Base-by-base conservation (phyloP, 2,888 invertebrate species). In the Endotricha flammealis region DNA sequence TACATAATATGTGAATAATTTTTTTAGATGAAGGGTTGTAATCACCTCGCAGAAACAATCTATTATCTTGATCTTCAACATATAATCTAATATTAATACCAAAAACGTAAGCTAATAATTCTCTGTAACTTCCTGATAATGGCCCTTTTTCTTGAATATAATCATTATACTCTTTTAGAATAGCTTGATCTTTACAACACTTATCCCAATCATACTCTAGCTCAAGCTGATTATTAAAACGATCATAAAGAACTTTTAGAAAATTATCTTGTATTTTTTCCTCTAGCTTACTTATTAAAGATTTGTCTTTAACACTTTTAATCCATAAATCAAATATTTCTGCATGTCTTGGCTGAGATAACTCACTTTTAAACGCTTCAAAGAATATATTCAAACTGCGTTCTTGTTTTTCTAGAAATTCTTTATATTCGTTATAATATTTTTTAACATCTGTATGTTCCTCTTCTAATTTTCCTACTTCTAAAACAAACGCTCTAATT, bases 91-190 rank as follows among this genome's bases (percentile, higher is more conserved):
- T 39, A 29, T 39, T 41, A 2, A 41, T 31, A 23, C 38, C 37
- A 25, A 41, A 47, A 29, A 39, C 31, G 20, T 39, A 30, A 4
- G 44, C 46, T n/a, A 50, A 33, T n/a, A 50, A 33, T 39, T 39
- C 43, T 24, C 46, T 23, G 23, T 44, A 46, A 29, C 42, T 41
- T n/a, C 31, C 16, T 10, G 46, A 38, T 3, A 36, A 38, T 29
- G 41, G 37, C 8, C 46, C 43, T 6, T 39, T 30, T 29, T 37
- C 20, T 22, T n/a, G 23, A 14, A 50, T 29, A 32, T 46, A 39
- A 9, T 37, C 20, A 11, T 11, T 22, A 30, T 46, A 46, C 27
- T 44, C 41, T 30, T 37, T 16, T 7, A 42, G 12, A 14, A 46
- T 14, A 16, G 23, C 30, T 29, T 40, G 7, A 28, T 44, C 42